phyloP scores from a whole-genome alignment of 2,113 vertebrate genomes.

The Orthonyx spaldingii region DNA sequence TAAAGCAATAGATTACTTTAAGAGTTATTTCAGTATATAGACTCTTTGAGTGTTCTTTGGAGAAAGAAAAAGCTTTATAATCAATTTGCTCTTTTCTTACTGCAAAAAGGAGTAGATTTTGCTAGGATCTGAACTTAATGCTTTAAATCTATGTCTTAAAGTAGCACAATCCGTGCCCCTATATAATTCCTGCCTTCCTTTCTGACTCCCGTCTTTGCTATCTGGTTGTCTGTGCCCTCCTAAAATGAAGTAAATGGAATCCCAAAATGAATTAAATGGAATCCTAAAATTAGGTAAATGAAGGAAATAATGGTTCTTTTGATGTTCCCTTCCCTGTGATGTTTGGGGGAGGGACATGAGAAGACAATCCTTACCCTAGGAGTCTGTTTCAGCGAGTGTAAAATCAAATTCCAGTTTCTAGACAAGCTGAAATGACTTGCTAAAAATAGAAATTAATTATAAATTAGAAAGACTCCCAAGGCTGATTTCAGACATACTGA shows the following conservation, averaged over 20 bases:
- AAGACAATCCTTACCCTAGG: not conserved
- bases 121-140: not conserved
- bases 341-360: not conserved
- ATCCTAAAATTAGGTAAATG: not conserved
- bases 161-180: not conserved
- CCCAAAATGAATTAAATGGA: not conserved
- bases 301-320: not conserved
- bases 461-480: constrained; percentile 27
- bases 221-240: not conserved
- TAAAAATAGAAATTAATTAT: constrained; percentile 61
- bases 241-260: not conserved
- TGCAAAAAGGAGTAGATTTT: not conserved
- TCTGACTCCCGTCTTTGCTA: not conserved
- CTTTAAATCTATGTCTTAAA: not conserved
- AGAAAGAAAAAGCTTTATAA: not conserved
- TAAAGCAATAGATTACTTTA: not conserved
- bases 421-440: constrained; percentile 4
- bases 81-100: not conserved
- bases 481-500: not conserved
- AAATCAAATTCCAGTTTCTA: constrained; percentile 12
- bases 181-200: not conserved
- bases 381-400: not conserved
- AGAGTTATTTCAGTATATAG: not conserved
- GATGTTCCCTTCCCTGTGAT: not conserved
- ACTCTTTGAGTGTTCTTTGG: not conserved